phyloP scores from a whole-genome alignment of 2,888 invertebrate species.

The Drosophila neonasuta region DNA sequence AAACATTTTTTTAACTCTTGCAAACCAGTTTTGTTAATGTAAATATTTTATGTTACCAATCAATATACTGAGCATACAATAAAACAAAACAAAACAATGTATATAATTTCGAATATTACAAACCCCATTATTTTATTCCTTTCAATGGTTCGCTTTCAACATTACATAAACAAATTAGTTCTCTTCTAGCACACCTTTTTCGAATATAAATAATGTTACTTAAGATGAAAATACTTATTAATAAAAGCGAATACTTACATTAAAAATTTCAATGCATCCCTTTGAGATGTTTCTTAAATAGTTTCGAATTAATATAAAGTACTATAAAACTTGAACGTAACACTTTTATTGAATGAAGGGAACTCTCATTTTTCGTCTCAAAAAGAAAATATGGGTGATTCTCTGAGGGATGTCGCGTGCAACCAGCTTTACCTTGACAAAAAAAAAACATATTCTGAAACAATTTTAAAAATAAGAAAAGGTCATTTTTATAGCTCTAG shows the following conservation, averaged over 20 bases:
- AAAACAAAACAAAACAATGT: conserved; percentile 2
- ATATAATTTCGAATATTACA: background rate
- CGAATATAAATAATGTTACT: background rate
- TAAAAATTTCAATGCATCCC: conserved; percentile 39
- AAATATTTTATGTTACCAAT: conserved; percentile 5
- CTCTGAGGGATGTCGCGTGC: too few species aligned
- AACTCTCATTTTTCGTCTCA: too few species aligned
- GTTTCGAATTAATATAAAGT: conserved; percentile 38
- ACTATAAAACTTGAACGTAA: background rate
- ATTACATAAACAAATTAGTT: conserved; percentile 3
- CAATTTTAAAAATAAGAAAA: too few species aligned
- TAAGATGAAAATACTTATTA: too few species aligned
- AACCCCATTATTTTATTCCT: background rate
- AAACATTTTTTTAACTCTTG: background rate
- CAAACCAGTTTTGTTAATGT: background rate
- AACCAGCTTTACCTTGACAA: too few species aligned
- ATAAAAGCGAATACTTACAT: too few species aligned
- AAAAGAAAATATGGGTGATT: too few species aligned
- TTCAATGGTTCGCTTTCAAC: conserved; percentile 4
- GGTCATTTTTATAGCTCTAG: too few species aligned
- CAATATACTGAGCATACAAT: background rate
- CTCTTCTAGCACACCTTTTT: background rate
- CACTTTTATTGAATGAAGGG: too few species aligned
- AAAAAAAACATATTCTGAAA: too few species aligned
- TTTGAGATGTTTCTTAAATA: conserved; percentile 67